These are phyloP conservation scores for Biston betularia DNA, from an alignment of 2,888 invertebrate species.

Conservation along the genomic window DNA sequence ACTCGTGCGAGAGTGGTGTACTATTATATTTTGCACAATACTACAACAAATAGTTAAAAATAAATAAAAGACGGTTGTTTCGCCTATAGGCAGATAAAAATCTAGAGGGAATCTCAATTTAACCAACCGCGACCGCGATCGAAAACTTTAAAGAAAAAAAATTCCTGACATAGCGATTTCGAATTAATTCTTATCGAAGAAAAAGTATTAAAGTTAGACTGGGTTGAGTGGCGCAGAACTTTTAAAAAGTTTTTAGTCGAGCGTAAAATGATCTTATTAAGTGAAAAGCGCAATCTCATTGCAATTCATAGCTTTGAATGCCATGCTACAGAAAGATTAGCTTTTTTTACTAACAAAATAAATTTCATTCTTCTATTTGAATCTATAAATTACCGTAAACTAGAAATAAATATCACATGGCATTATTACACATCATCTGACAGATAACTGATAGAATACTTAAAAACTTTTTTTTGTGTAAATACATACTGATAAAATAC, in stretches of 20 bases:
- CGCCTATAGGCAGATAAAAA: no score
- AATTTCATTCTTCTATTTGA: no score
- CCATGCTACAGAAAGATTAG: not conserved
- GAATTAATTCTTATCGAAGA: constrained; percentile 26
- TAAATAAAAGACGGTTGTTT: no score
- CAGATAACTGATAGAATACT: no score
- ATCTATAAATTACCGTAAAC: no score
- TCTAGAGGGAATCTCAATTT: no score
- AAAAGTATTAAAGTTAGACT: constrained; percentile 20
- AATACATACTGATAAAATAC: no score
- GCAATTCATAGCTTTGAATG: constrained; percentile 9
- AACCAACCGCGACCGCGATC: not conserved
- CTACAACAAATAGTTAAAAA: no score
- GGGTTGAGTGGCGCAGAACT: constrained; percentile 21
- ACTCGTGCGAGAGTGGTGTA: no score
- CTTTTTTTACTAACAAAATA: not conserved
- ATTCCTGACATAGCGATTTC: constrained; percentile 17
- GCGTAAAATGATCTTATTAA: constrained; percentile 32
- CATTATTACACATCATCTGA: no score
- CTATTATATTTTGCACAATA: no score
- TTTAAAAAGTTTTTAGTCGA: constrained; percentile 28
- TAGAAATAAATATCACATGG: no score
- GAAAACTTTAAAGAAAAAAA: constrained; percentile 9
- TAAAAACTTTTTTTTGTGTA: not conserved
- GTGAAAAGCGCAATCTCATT: constrained; percentile 26